phyloP scores from a whole-genome alignment of 1,140 invertebrate species.

The Macrosteles quadrilineatus region DNA sequence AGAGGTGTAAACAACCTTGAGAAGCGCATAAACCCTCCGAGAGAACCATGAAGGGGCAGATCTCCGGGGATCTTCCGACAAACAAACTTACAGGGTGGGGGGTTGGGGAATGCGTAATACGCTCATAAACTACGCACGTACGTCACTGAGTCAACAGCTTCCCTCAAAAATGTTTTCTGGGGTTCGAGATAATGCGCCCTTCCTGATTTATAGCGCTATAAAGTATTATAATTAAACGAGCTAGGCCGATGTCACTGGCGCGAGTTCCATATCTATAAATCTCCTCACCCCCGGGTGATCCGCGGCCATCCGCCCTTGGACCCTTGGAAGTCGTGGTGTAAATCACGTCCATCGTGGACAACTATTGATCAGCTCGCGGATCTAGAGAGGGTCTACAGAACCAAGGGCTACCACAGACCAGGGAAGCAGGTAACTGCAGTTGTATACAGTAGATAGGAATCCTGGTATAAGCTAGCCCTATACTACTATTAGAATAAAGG shows the following conservation, averaged over 20 bases:
- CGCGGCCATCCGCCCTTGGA: background rate
- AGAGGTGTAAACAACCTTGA: no score
- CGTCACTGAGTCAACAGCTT: slow-evolving; percentile 28
- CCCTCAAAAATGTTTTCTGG: slow-evolving; percentile 34
- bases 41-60: no score
- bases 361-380: no score
- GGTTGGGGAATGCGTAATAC: slow-evolving; percentile 28
- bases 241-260: slow-evolving; percentile 31
- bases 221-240: slow-evolving; percentile 42
- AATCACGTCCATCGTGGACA: background rate
- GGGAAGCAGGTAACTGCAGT: no score
- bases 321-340: slow-evolving; percentile 19
- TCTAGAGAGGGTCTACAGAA: no score
- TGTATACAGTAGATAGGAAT: no score
- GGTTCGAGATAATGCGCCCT: slow-evolving; percentile 36
- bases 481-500: no score
- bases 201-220: slow-evolving; percentile 40
- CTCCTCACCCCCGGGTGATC: slow-evolving; percentile 23
- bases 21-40: no score
- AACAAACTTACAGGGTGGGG: background rate
- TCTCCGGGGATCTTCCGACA: background rate
- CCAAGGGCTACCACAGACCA: no score
- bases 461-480: no score
- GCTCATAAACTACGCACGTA: slow-evolving; percentile 29
- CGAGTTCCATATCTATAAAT: slow-evolving; percentile 38